phyloP scores from a whole-genome alignment of 2,888 invertebrate species.

The Cancer borealis region DNA sequence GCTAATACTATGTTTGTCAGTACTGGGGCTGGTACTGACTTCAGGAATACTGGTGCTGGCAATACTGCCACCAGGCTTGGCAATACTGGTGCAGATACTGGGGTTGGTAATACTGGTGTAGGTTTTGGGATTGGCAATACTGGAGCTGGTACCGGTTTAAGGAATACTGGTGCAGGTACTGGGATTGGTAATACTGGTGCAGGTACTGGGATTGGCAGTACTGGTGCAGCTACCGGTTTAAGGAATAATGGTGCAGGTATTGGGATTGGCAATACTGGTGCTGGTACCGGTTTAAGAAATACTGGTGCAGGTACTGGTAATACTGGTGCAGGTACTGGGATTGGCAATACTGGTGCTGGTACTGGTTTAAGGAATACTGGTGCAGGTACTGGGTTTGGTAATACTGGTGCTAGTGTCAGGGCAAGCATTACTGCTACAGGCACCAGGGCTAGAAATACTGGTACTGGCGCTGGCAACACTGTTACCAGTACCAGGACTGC shows the following conservation, averaged over 20 bases:
- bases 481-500: background rate
- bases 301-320: background rate
- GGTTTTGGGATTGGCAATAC: background rate
- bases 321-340: background rate
- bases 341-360: constrained; percentile 17
- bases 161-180: background rate
- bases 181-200: background rate
- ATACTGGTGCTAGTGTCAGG: background rate
- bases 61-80: background rate
- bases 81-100: background rate
- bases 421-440: background rate
- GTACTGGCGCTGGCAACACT: background rate
- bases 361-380: background rate
- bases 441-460: constrained; percentile 10
- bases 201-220: background rate
- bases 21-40: background rate
- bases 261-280: background rate
- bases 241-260: background rate
- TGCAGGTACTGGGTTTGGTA: background rate
- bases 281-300: too few species aligned
- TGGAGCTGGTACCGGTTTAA: background rate
- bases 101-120: background rate
- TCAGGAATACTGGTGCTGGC: background rate
- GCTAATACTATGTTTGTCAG: background rate
- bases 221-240: background rate